Conservation (phyloP, 2,888 invertebrate genomes). For the Lithophane semibrunnea region DNA sequence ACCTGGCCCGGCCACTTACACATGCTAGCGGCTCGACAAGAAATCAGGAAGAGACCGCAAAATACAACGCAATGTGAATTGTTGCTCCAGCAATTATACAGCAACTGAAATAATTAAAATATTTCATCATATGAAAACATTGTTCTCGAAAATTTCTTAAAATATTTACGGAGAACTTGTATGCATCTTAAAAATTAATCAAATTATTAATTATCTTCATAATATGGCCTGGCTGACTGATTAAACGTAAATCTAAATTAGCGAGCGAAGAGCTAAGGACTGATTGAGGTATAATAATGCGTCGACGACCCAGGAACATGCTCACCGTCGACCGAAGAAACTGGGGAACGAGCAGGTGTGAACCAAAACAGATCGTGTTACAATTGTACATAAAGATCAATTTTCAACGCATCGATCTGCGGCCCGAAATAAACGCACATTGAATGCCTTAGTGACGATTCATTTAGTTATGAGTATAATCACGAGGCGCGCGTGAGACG, state of each 20-base stretch:
- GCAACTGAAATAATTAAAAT: background rate
- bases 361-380: constrained; percentile 40
- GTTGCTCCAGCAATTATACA: background rate
- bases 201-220: constrained; percentile 16
- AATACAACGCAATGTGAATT: background rate
- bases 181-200: constrained; percentile 19
- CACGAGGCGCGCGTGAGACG: constrained; percentile 50
- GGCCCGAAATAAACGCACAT: constrained; percentile 67
- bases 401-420: constrained; percentile 54
- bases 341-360: constrained; percentile 3
- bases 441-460: constrained; percentile 68
- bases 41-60: too few species aligned
- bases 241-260: constrained; percentile 44
- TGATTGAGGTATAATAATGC: constrained; percentile 19
- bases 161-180: background rate
- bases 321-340: background rate
- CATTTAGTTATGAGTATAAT: constrained; percentile 46
- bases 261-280: constrained; percentile 42
- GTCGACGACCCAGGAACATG: background rate
- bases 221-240: constrained; percentile 43
- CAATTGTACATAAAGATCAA: constrained; percentile 64
- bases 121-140: background rate
- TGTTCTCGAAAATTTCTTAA: constrained; percentile 2
- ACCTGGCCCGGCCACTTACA: too few species aligned
- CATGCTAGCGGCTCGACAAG: background rate